Evolutionary conservation across 2,113 vertebrate genomes (phyloP).

Genomic region (Tor tambroides): DNA sequence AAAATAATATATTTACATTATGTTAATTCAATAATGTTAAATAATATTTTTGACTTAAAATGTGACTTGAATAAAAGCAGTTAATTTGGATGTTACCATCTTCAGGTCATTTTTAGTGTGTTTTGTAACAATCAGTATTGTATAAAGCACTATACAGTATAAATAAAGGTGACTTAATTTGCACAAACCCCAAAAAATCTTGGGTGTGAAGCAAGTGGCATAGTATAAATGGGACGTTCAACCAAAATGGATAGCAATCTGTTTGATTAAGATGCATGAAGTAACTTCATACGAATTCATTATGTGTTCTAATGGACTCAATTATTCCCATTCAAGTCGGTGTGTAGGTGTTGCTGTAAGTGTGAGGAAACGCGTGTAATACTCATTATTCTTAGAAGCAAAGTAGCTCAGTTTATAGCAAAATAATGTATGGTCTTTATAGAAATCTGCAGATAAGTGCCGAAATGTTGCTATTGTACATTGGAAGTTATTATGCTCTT

Average conservation of each 20-base stretch:
- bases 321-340: not conserved
- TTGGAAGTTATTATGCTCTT: not conserved
- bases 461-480: not conserved
- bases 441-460: not conserved
- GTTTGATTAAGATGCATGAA: not conserved
- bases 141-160: no score
- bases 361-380: not conserved
- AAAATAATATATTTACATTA: not conserved
- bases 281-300: not conserved
- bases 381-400: not conserved
- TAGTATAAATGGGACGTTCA: not conserved
- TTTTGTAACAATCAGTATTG: not conserved
- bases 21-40: not conserved
- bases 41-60: no score
- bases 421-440: not conserved
- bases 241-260: not conserved
- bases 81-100: no score
- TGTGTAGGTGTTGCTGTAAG: not conserved
- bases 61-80: no score
- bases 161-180: not conserved
- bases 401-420: not conserved
- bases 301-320: conserved; percentile 6
- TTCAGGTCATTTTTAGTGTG: no score
- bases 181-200: not conserved
- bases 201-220: not conserved